Conservation (phyloP, 2,113 vertebrate genomes). For the Hypanus sabinus region DNA sequence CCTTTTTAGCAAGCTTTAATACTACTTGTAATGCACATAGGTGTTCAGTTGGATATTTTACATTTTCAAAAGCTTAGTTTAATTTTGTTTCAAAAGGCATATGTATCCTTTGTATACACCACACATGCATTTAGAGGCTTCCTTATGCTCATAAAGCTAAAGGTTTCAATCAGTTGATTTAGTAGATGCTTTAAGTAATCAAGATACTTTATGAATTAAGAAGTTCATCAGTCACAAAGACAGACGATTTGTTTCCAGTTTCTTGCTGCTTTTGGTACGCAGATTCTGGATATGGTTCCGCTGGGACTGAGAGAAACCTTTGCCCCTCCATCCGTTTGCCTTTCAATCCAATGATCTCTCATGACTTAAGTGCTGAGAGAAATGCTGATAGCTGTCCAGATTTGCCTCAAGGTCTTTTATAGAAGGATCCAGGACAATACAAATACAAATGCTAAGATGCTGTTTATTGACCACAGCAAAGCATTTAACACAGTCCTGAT, state of each 20-base stretch:
- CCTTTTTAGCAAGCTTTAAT: slow-evolving; percentile 10
- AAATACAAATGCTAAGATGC: too few species aligned
- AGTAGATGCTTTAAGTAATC: not conserved
- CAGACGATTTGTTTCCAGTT: not conserved
- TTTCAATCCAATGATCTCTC: not conserved
- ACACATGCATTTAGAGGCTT: not conserved
- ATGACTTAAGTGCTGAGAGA: not conserved
- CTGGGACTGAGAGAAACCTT: not conserved
- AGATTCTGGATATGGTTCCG: not conserved
- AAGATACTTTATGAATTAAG: not conserved
- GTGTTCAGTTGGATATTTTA: not conserved
- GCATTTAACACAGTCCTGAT: too few species aligned
- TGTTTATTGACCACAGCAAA: too few species aligned
- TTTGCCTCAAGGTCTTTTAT: too few species aligned
- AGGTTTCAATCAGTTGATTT: not conserved
- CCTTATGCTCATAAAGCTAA: not conserved
- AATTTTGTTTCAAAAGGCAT: slow-evolving; percentile 9
- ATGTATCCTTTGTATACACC: not conserved
- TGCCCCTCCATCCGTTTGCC: not conserved
- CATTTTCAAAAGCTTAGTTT: slow-evolving; percentile 3
- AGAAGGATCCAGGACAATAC: too few species aligned
- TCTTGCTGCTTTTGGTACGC: not conserved
- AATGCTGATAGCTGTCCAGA: too few species aligned
- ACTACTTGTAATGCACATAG: slow-evolving; percentile 20
- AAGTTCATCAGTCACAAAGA: not conserved